These are phyloP conservation scores for Suncus etruscus DNA, from an alignment of 2,113 vertebrate genomes.

Conservation along the genomic window DNA sequence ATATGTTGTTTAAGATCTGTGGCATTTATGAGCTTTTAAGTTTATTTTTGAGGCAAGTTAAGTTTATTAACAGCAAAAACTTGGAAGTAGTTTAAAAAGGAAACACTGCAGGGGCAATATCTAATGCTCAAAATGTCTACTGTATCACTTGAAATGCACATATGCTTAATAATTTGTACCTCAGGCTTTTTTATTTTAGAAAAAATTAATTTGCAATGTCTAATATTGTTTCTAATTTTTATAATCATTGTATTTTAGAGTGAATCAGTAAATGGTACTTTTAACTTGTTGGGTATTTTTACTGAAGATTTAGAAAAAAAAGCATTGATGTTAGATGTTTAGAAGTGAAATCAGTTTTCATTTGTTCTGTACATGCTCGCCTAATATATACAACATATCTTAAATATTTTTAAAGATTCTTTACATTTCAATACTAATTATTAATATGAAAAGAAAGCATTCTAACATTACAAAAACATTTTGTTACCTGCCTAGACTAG, in stretches of 20 bases:
- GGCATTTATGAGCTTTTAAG: conserved; percentile 69
- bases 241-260: conserved; percentile 10
- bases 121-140: not conserved
- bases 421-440: conserved; percentile 6
- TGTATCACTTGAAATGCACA: conserved; percentile 44
- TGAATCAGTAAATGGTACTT: conserved; percentile 43
- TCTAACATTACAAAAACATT: not conserved
- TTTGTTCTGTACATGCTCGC: conserved; percentile 13
- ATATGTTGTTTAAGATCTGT: conserved; percentile 71
- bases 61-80: conserved; percentile 62
- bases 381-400: conserved; percentile 27
- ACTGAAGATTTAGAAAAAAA: conserved; percentile 50
- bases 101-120: conserved; percentile 2
- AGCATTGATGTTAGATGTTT: conserved; percentile 49
- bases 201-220: conserved; percentile 43
- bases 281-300: conserved; percentile 51
- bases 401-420: not conserved
- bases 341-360: conserved; percentile 55
- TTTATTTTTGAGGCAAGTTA: conserved; percentile 78
- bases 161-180: conserved; percentile 46
- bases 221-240: conserved; percentile 54
- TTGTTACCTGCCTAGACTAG: not conserved
- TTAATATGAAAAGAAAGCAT: conserved; percentile 27
- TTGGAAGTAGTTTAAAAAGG: conserved; percentile 18
- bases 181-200: conserved; percentile 43